These are phyloP conservation scores for Coronaproctus castanopsis DNA, from an alignment of 2,888 invertebrate species.

Conservation along the genomic window DNA sequence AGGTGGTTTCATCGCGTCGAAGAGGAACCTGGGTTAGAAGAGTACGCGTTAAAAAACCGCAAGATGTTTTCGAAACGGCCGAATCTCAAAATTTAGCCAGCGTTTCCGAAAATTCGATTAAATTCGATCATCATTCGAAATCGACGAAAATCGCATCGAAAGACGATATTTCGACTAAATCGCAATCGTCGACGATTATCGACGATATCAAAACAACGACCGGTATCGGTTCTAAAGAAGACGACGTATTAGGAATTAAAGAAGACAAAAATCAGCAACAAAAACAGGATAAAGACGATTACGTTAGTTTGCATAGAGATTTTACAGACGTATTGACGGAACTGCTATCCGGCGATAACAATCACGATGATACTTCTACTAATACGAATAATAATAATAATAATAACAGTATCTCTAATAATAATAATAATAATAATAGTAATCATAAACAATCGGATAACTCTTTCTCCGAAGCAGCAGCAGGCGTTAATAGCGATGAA, in stretches of 20 bases:
- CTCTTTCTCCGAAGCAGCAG: background rate
- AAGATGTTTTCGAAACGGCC: slow-evolving; percentile 51
- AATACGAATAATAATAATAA: background rate
- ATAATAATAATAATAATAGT: background rate
- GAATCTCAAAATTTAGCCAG: slow-evolving; percentile 54
- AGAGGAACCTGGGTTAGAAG: slow-evolving; percentile 51
- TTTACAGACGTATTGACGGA: slow-evolving; percentile 16
- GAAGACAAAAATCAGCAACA: too few relatives aligned
- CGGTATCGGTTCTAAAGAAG: background rate
- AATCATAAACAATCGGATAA: background rate
- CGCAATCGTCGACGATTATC: slow-evolving; percentile 4
- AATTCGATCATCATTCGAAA: slow-evolving; percentile 10
- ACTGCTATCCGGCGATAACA: slow-evolving; percentile 4
- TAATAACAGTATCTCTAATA: background rate
- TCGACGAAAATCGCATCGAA: background rate
- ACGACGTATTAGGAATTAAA: slow-evolving; percentile 4
- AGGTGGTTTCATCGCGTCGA: slow-evolving; percentile 26
- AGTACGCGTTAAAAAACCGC: slow-evolving; percentile 37
- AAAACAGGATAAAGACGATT: slow-evolving; percentile 13
- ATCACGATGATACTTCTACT: background rate
- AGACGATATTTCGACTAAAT: slow-evolving; percentile 2
- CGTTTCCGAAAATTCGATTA: slow-evolving; percentile 19
- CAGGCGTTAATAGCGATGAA: background rate
- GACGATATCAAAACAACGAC: background rate
- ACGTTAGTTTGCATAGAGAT: slow-evolving; percentile 13